Evolutionary conservation across 2,888 invertebrate species (phyloP), one percentile per base, ranked within the genome.

Genomic region (Andrena bucephala): DNA sequence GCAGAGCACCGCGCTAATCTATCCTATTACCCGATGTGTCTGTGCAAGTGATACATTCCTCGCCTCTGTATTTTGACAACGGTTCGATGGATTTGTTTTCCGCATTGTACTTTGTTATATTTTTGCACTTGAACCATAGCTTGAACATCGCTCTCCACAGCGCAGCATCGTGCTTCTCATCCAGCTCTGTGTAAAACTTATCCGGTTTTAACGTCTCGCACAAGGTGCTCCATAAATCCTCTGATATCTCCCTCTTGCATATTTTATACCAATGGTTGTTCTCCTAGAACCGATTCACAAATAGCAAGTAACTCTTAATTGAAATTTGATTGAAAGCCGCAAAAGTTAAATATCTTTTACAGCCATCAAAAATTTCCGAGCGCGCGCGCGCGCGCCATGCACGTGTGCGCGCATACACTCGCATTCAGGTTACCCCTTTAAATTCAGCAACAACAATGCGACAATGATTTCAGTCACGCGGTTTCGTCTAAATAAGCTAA

Each of bases 201-300:
- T 75, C 70, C 7, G 89, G 78, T 80, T 86, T 69, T 10, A 89
- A 71, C 66, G 90, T 91, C 63, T 92, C 90, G 4, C 89, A 63
- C 7, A 92, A 80, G 0, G 87, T 77, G n/a, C 83, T 74, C 86
- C 88, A 86, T 54, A 87, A 77, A 6, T 80, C 31, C 42, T 76
- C 13, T 29, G 92, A 90, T 69, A 92, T 87, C 67, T 89, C 88
- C n/a, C 66, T 81, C 68, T 80, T 69, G 74, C 92, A 92, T 52
- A 89, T 88, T 48, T 72, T 84, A 29, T 89, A 86, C 92, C 92
- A 92, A 6, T 81, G 70, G 24, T 86, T 75, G 7, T 87, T 87
- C 63, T 81, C 65, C 92, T 92, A 60, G 4, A 68, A 66, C n/a
- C n/a, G 57, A 50, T 59, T 70, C 20, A 59, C 50, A 3, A 29